These are phyloP conservation scores for Bhutanitis thaidina DNA, from an alignment of 2,888 invertebrate species.

Conservation along the genomic window DNA sequence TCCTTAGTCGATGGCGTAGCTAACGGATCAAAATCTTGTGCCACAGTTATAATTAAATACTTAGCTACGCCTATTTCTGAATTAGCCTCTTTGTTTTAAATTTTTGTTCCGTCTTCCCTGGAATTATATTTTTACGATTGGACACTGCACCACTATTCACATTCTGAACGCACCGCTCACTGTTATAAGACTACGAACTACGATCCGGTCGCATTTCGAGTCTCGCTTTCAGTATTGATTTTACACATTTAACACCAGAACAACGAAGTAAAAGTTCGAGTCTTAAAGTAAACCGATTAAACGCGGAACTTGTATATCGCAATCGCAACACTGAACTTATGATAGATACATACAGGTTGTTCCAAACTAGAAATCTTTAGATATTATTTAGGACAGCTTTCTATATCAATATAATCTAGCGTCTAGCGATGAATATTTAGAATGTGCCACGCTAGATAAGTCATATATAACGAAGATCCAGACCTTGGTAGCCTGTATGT, in stretches of 20 bases:
- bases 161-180: slow-evolving; percentile 34
- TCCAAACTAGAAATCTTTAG: slow-evolving; percentile 25
- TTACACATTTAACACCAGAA: background rate
- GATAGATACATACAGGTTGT: slow-evolving; percentile 29
- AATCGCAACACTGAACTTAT: slow-evolving; percentile 1
- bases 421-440: slow-evolving; percentile 32
- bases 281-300: slow-evolving; percentile 5
- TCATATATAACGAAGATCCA: slow-evolving; percentile 28
- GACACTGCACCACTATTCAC: slow-evolving; percentile 37
- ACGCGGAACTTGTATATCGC: slow-evolving; percentile 17
- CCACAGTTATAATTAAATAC: too few relatives aligned
- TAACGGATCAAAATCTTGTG: too few relatives aligned
- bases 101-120: slow-evolving; percentile 1
- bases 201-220: background rate
- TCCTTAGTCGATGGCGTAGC: background rate
- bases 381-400: slow-evolving; percentile 38
- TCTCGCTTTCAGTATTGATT: background rate
- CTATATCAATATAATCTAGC: slow-evolving; percentile 36
- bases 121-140: slow-evolving; percentile 9
- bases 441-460: slow-evolving; percentile 26
- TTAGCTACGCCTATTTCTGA: background rate
- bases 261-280: background rate
- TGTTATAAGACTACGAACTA: slow-evolving; percentile 21
- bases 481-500: slow-evolving; percentile 24
- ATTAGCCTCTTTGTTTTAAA: slow-evolving; percentile 9